Evolutionary conservation across 2,113 vertebrate genomes (phyloP).

Genomic region (Sterna hirundo): DNA sequence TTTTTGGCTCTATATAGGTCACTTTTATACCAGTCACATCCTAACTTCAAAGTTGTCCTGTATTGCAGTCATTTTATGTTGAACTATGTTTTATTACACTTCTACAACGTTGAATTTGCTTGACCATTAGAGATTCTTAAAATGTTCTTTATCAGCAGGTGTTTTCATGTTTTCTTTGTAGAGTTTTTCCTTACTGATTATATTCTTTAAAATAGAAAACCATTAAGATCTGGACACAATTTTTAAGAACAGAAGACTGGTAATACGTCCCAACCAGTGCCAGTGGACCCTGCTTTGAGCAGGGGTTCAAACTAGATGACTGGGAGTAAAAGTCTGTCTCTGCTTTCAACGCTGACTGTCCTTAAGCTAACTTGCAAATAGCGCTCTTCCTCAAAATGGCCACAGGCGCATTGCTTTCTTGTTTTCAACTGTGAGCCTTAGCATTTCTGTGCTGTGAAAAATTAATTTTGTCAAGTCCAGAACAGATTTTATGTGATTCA

Average conservation of each 20-base stretch:
- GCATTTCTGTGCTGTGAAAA: neutral
- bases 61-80: neutral
- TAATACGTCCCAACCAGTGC: neutral
- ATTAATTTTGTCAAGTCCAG: neutral
- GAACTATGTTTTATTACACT: neutral
- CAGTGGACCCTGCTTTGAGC: neutral
- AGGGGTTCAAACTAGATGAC: neutral
- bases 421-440: neutral
- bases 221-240: neutral
- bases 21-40: neutral
- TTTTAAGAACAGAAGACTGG: neutral
- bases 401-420: neutral
- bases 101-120: neutral
- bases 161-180: neutral
- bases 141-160: neutral
- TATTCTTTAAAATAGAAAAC: neutral
- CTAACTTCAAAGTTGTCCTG: neutral
- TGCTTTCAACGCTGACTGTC: neutral
- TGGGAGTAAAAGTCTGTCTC: neutral
- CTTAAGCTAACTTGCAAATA: neutral
- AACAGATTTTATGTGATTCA: slow-evolving; percentile 3
- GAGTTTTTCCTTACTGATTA: neutral
- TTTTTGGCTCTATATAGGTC: neutral
- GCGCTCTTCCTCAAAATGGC: neutral
- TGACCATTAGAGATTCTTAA: neutral